phyloP scores from a whole-genome alignment of 2,113 vertebrate species.

The Origma solitaria region DNA sequence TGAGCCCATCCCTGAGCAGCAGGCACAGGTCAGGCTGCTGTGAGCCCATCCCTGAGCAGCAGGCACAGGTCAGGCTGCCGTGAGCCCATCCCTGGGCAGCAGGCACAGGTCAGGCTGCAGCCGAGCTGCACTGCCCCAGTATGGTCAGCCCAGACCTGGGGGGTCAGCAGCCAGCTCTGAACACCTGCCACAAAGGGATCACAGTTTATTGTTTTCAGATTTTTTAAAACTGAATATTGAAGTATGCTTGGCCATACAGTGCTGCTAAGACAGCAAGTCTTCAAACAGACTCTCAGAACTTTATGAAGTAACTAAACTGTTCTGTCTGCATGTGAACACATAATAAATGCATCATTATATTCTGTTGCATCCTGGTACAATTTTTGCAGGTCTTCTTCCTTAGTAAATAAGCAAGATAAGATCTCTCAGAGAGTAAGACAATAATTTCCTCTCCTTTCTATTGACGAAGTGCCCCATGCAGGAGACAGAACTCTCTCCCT shows the following conservation, averaged over 20 bases:
- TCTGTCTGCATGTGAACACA: not conserved
- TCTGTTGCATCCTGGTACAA: not conserved
- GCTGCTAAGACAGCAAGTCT: not conserved
- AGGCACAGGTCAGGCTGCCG: not conserved
- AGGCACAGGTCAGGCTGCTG: not conserved
- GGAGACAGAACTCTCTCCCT: not conserved
- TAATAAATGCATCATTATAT: not conserved
- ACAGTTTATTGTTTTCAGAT: not conserved
- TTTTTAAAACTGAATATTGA: not conserved
- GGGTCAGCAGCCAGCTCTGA: not conserved
- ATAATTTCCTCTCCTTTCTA: not conserved
- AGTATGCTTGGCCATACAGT: not conserved
- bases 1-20: fast-evolving
- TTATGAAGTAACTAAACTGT: not conserved
- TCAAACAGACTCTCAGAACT: not conserved
- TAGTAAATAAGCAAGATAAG: not conserved
- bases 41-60: fast-evolving
- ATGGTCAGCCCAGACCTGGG: not conserved
- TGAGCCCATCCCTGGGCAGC: fast-evolving
- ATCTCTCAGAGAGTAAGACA: not conserved
- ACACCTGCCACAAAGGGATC: not conserved
- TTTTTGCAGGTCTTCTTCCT: not conserved
- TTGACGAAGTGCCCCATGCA: not conserved
- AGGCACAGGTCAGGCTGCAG: not conserved
- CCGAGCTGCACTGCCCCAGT: fast-evolving